Evolutionary conservation across 37 sponge, comb jelly and placozoan genomes (phyloP), one percentile per base, ranked within the genome.

Genomic region (Chondrosia reniformis): DNA sequence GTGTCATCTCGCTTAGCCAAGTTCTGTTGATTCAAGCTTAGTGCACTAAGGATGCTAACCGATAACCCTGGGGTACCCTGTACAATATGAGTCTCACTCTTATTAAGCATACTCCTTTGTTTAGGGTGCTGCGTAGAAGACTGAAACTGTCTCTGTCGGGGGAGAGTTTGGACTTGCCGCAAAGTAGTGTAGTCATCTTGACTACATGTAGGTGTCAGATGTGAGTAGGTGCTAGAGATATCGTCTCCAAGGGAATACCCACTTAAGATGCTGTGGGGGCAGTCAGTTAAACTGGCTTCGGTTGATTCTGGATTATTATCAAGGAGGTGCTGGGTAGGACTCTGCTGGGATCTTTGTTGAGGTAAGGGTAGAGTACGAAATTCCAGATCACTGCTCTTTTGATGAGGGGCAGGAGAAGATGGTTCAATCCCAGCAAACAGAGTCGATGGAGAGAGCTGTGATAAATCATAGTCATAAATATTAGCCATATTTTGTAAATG

Each of bases 301-400:
- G 28, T 59, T 25, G n/a, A 25, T 30, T 6, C 30, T 13, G 28
- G 4, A 30, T 59, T 59, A 13, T 59, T 30, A 7, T 25, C 28
- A 30, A 59, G 72, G 24, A 69, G 42, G 43, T 69, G 72, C 44
- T 69, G 41, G 15, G 72, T 69, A 34, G 72, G 72, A 34, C 72
- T 69, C 72, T 69, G 72, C 37, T 41, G 42, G 24, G 24, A 44
- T 24, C 36, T 36, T 25, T 69, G 38, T 7, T 69, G 72, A 24
- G 72, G 42, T 21, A 69, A 37, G 1, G 72, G 22, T 21, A 34
- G 38, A 2, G 41, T 39, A 6, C 10, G 39, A 44, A 69, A 37
- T 7, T 39, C 4, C 22, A 59, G n/a, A 59, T 13, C 61, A 59
- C 17, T 59, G n/a, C n/a, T n/a, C n/a, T n/a, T n/a, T n/a, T n/a